Evolutionary conservation across 2,797 vertebrate species (phyloP), one percentile per base, ranked within the genome.

Genomic region (Cuculus canorus): DNA sequence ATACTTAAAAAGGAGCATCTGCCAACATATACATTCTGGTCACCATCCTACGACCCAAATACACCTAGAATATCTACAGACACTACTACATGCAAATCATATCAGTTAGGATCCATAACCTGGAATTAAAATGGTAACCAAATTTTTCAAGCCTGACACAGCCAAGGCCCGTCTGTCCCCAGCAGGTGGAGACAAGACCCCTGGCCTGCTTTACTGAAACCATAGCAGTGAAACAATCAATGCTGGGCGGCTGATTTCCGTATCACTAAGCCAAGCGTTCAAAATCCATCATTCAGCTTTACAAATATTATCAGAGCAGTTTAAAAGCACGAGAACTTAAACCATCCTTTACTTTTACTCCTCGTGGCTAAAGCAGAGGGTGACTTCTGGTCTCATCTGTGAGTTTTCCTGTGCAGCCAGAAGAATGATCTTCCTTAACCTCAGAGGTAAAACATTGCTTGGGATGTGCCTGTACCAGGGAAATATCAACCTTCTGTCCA

Each of bases 111-210:
- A 54, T 33, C 25, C 1, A 0, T 50, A 23, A 61, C 35, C 41
- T 35, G n/a, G 25, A 86, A 16, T 39, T 15, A 45, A 65, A 50
- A 48, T 4, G 21, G 43, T 17, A 64, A 59, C 19, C 0, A 1
- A 27, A 28, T 60, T 68, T 91, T 57, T 61, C 28, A 7, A 27
- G 32, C 53, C 12, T 4, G 43, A n/a, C 33, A 37, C 25, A 63
- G 65, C 39, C 1, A 6, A 50, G 65, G 47, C 52, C 61, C 17
- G 37, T 13, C 5, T 18, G 56, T 79, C 48, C 79, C 95, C 93
- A 95, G 95, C 83, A 92, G 90, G 90, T 93, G 90, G 96, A 93
- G 93, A 87, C 76, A 88, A 64, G 92, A 91, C 61, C 72, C 14
- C 53, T 35, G 17, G 13, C 5, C 2, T 23, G 59, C 52, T 33